phyloP scores from a whole-genome alignment of 2,888 invertebrate species.

The Copidosoma aretas region DNA sequence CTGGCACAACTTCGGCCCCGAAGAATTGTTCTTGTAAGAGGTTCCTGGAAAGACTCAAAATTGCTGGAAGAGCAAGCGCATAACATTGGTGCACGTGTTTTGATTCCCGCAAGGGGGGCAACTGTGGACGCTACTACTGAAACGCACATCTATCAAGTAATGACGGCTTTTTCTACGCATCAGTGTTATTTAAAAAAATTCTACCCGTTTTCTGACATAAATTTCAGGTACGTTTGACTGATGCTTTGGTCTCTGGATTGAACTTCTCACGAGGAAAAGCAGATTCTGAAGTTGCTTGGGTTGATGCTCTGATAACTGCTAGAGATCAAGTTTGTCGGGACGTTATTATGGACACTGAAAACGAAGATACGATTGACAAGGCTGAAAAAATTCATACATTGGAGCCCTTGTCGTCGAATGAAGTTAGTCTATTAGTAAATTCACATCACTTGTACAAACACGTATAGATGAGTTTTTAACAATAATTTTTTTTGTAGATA shows the following conservation, averaged over 20 bases:
- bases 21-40: conserved; percentile 76
- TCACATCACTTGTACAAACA: conserved; percentile 10
- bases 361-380: conserved; percentile 62
- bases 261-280: conserved; percentile 83
- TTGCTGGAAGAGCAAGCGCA: conserved; percentile 74
- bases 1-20: conserved; percentile 72
- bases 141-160: conserved; percentile 95
- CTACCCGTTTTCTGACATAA: neutral
- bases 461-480: neutral
- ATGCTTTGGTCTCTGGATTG: conserved; percentile 86
- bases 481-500: conserved; percentile 57
- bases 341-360: conserved; percentile 67
- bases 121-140: conserved; percentile 95
- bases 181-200: conserved; percentile 2
- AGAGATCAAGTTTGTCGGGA: conserved; percentile 64
- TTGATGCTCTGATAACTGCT: conserved; percentile 79
- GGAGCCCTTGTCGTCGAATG: conserved; percentile 68
- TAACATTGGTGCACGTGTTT: conserved; percentile 77
- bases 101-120: conserved; percentile 83
- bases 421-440: conserved; percentile 49
- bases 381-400: conserved; percentile 70
- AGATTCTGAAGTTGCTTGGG: conserved; percentile 96
- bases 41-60: conserved; percentile 73
- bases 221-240: conserved; percentile 83
- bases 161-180: neutral